Evolutionary conservation across 2,797 vertebrate genomes (phyloP), one percentile per base, ranked within the genome.

Genomic region (Lophotriccus pileatus): DNA sequence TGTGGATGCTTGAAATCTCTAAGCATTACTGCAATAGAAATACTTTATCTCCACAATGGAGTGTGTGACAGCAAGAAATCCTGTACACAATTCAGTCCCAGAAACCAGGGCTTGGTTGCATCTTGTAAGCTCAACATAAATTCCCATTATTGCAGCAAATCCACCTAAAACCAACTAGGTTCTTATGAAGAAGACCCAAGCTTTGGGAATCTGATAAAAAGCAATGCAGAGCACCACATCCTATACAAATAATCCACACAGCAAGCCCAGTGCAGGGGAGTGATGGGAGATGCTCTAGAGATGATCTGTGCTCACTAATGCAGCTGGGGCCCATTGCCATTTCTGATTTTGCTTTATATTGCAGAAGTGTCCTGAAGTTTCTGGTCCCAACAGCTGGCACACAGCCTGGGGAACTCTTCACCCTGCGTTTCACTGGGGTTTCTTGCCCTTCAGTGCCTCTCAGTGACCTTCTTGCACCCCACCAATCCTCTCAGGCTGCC

Each of bases 231-330:
- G 17, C 56, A 76, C 8, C 30, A 50, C 30, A 62, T 21, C 12
- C 27, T n/a, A 30, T 6, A 23, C 7, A 72, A 36, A 50, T 9
- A 46, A 66, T 10, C 7, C 27, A 23, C 44, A 25, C 2, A 70
- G 46, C 14, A 53, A 89, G 32, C 22, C 27, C 0, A 0, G 32
- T 10, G 37, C 72, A 83, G 60, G 17, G 34, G 52, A 56, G 46
- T 6, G 14, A 77, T 2, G 21, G 41, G 41, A 81, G 68, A 34
- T n/a, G 56, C 14, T 73, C 83, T 32, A 37, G 60, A 76, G 70
- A 20, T 17, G 36, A 60, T 32, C 1, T 87, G 63, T 1, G 0
- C 19, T 49, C 44, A 36, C 21, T 19, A 72, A 27, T 1, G 1
- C 19, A 87, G 55, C 43, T 36, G 14, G 14, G 10, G 10, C 37